Evolutionary conservation across 2,797 vertebrate species (phyloP).

Genomic region (Coilia nasus): DNA sequence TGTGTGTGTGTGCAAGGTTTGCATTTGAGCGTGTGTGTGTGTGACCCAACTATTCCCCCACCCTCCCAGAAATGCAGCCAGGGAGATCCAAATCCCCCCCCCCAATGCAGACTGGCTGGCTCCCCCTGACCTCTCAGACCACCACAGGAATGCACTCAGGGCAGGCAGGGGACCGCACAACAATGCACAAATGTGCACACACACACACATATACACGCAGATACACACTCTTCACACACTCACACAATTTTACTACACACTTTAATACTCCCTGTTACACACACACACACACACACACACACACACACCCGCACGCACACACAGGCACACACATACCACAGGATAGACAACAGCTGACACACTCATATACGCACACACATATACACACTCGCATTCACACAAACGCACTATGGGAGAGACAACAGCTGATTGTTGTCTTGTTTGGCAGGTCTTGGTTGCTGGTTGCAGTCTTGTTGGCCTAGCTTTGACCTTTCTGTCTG

Average conservation of each 20-base stretch:
- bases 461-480: not conserved
- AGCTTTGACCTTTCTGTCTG: not conserved
- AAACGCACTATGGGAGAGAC: not conserved
- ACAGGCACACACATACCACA: not conserved
- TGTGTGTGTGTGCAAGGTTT: not conserved
- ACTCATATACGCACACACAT: no score
- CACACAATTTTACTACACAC: no score
- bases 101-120: not conserved
- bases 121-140: not conserved
- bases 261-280: no score
- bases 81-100: no score
- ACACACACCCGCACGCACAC: not conserved
- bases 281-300: not conserved
- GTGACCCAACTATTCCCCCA: not conserved
- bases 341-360: no score
- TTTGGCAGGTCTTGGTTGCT: not conserved
- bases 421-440: not conserved
- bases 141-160: not conserved
- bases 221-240: no score
- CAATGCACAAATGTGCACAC: not conserved
- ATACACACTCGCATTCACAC: no score
- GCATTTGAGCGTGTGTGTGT: not conserved
- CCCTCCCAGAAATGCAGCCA: no score
- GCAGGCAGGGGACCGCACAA: no score
- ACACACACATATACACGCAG: not conserved